Percentiles rank a stretch among this genome's conserved stretches.
Evolutionary conservation across 2,797 vertebrate species (phyloP).

Genomic region (Gymnothorax reevesii): DNA sequence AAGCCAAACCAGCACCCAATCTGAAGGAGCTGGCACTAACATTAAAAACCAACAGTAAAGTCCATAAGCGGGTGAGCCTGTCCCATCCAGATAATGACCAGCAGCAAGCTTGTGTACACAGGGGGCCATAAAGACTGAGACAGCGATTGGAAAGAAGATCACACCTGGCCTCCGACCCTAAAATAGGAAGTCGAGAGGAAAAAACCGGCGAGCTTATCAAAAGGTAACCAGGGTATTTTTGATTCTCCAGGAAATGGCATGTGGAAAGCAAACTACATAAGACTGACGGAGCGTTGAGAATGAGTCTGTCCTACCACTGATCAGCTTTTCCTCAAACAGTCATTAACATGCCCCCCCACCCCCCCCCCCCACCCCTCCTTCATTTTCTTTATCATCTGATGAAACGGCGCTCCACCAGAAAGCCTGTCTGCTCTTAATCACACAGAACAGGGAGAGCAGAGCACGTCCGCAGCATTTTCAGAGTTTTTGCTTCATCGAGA

Average conservation of each 20-base stretch:
- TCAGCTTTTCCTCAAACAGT: background rate
- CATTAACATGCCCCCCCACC: background rate
- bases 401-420: background rate
- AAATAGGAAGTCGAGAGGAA: background rate
- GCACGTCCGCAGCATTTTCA: background rate
- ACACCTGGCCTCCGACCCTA: background rate
- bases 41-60: background rate
- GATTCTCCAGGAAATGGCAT: slow-evolving; percentile 12
- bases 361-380: background rate
- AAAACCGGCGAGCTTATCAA: background rate
- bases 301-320: background rate
- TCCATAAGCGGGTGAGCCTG: background rate
- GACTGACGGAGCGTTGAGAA: background rate
- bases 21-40: background rate
- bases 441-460: background rate
- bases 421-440: background rate
- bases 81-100: background rate
- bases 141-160: slow-evolving; percentile 15
- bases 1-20: background rate
- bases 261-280: background rate
- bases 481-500: background rate
- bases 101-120: slow-evolving; percentile 2
- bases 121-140: background rate
- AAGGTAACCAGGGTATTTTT: background rate
- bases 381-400: background rate